Conservation (phyloP, 2,797 vertebrate species). For the Euthynnus affinis region DNA sequence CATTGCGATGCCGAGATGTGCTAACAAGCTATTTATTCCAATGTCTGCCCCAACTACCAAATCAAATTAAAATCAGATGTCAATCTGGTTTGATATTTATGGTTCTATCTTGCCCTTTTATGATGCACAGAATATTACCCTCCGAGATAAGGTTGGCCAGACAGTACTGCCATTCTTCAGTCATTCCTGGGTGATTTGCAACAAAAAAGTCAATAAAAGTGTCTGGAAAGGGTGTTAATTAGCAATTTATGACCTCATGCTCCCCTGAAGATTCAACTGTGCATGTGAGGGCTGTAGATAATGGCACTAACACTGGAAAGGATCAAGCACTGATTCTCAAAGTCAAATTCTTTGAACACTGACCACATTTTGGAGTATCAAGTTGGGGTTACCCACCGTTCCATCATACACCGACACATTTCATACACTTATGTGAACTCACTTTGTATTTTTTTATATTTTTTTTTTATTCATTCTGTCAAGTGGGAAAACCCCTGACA, state of each 20-base stretch:
- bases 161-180: conserved; percentile 48
- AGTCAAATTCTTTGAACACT: conserved; percentile 44
- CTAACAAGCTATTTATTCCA: conserved; percentile 41
- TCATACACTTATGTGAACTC: conserved; percentile 1
- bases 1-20: not conserved
- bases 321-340: conserved; percentile 45
- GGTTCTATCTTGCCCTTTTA: conserved; percentile 66
- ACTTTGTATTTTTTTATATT: not conserved
- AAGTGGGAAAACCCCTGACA: conserved; percentile 13
- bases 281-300: conserved; percentile 47
- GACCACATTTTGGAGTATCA: conserved; percentile 8
- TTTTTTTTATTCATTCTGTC: conserved; percentile 4
- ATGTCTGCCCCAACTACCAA: conserved; percentile 43
- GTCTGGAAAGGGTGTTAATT: conserved; percentile 76
- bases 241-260: conserved; percentile 65
- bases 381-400: conserved; percentile 6
- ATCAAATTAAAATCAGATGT: conserved; percentile 69
- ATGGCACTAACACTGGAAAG: conserved; percentile 30
- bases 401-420: too few relatives aligned
- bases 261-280: conserved; percentile 48
- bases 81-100: conserved; percentile 72
- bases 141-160: conserved; percentile 57
- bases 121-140: conserved; percentile 55
- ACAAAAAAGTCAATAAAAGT: conserved; percentile 72
- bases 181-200: conserved; percentile 70